A percentile compares a stretch with the other conserved stretches of the same genome.
Evolutionary conservation across 2,888 invertebrate genomes (phyloP).

Genomic region (Nomada ruficornis): DNA sequence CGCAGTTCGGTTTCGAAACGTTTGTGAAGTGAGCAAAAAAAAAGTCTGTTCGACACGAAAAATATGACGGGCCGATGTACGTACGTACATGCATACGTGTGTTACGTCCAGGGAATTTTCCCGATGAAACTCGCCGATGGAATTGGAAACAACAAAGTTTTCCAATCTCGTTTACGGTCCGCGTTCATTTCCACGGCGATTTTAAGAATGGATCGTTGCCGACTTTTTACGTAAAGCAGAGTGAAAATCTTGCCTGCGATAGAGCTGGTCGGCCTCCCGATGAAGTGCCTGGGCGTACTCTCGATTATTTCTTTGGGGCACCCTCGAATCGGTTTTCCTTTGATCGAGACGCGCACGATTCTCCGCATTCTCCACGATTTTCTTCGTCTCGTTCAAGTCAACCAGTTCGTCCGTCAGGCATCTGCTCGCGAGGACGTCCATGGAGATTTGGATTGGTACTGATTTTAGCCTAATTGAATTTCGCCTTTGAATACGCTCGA

Average conservation of each 20-base stretch:
- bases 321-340: constrained; percentile 42
- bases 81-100: background rate
- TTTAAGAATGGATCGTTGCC: too few species aligned
- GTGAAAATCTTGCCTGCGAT: constrained; percentile 64
- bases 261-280: constrained; percentile 76
- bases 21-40: background rate
- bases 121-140: background rate
- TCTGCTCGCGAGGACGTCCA: constrained; percentile 47
- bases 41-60: background rate
- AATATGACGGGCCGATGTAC: background rate
- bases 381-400: constrained; percentile 67
- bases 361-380: constrained; percentile 69
- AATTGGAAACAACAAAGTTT: constrained; percentile 1
- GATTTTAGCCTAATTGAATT: constrained; percentile 1
- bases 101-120: too few species aligned
- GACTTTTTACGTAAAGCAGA: background rate
- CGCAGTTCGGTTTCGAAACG: background rate
- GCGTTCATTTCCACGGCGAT: too few species aligned
- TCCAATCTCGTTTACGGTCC: too few species aligned
- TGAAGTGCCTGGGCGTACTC: constrained; percentile 76
- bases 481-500: background rate
- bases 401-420: constrained; percentile 24
- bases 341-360: constrained; percentile 62
- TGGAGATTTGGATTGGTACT: constrained; percentile 23
- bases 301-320: constrained; percentile 54